Evolutionary conservation across 2,797 vertebrate species (phyloP).

Genomic region (Alectoris magna): DNA sequence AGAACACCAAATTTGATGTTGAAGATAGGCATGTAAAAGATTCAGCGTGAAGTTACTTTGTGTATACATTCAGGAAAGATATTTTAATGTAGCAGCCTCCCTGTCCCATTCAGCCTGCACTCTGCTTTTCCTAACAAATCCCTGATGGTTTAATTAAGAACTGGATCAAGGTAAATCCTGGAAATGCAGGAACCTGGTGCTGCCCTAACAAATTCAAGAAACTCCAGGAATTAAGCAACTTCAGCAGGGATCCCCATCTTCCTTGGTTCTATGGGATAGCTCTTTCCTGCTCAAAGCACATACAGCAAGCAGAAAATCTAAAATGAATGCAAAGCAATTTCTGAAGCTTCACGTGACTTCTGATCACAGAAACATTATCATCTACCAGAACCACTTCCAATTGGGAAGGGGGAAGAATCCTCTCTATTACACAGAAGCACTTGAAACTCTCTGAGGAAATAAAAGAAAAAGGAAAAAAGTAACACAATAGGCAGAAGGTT

Average conservation of each 20-base stretch:
- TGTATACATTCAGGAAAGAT: background rate
- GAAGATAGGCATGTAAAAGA: background rate
- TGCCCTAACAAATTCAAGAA: background rate
- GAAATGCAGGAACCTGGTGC: background rate
- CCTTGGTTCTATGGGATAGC: background rate
- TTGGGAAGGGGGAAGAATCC: background rate
- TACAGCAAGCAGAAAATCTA: background rate
- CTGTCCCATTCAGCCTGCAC: background rate
- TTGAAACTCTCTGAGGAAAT: background rate
- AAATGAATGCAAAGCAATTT: background rate
- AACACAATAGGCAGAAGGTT: background rate
- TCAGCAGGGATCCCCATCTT: background rate
- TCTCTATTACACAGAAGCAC: background rate
- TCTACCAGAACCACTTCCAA: background rate
- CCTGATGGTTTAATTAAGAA: background rate
- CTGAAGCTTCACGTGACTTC: rapidly evolving
- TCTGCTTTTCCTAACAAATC: background rate
- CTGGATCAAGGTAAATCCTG: background rate
- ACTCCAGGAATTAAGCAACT: background rate
- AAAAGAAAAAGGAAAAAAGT: rapidly evolving
- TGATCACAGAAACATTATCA: background rate
- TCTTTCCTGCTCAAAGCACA: background rate
- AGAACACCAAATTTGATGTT: background rate
- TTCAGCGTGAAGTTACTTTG: background rate
- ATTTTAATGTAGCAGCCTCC: background rate